These are phyloP conservation scores for Gobio occitaniae DNA, from an alignment of 2,797 vertebrate genomes.

Conservation along the genomic window DNA sequence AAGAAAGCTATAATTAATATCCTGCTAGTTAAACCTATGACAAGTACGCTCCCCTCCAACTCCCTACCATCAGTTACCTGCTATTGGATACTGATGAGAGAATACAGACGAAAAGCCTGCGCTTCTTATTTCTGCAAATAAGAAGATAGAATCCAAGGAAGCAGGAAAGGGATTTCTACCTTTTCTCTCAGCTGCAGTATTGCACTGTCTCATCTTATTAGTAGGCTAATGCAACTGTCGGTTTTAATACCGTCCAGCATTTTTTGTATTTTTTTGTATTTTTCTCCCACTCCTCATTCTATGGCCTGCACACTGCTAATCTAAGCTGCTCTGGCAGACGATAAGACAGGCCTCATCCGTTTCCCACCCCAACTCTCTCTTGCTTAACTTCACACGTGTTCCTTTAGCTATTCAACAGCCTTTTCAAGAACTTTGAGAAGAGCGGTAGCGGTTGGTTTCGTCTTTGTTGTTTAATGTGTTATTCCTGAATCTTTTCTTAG, in stretches of 20 bases:
- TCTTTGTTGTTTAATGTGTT: constrained; percentile 64
- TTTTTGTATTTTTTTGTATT: constrained; percentile 67
- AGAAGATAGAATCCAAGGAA: constrained; percentile 45
- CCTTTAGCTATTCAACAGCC: constrained; percentile 38
- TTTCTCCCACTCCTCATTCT: constrained; percentile 70
- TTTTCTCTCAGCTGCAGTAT: constrained; percentile 64
- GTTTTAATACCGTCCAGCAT: constrained; percentile 81
- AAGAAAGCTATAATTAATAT: constrained; percentile 78
- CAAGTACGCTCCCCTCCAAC: constrained; percentile 67
- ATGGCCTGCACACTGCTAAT: constrained; percentile 77
- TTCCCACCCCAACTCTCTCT: constrained; percentile 42
- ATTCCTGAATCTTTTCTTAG: constrained; percentile 63
- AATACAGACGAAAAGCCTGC: constrained; percentile 30
- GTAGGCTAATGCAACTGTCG: constrained; percentile 83
- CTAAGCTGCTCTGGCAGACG: constrained; percentile 76
- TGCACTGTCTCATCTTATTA: constrained; percentile 82
- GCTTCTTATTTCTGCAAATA: constrained; percentile 13
- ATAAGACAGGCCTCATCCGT: constrained; percentile 75
- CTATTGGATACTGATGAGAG: constrained; percentile 43
- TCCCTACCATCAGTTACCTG: constrained; percentile 68
- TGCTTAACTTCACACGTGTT: constrained; percentile 27
- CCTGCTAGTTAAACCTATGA: constrained; percentile 78
- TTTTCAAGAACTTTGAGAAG: constrained; percentile 71
- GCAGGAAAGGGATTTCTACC: constrained; percentile 58
- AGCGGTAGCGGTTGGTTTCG: constrained; percentile 35